These are phyloP conservation scores for Ophioninae sp. DNA, from an alignment of 2,888 invertebrate species.

Conservation along the genomic window DNA sequence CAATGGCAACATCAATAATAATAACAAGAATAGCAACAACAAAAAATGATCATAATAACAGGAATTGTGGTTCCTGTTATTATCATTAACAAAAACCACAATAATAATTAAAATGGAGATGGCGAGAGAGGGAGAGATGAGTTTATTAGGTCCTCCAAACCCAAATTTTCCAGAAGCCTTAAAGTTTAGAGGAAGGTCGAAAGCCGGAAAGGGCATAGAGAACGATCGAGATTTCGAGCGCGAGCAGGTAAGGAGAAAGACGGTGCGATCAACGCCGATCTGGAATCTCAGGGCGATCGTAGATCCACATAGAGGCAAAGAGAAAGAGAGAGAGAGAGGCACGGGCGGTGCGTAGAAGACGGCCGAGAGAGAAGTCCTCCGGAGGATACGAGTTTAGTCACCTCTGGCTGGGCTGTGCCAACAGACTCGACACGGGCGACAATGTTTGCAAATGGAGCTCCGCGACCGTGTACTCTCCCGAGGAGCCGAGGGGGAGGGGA, in stretches of 20 bases:
- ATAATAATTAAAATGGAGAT: background rate
- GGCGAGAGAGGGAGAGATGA: slow-evolving; percentile 5
- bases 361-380: slow-evolving; percentile 13
- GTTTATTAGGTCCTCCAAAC: no score
- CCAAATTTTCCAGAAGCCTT: background rate
- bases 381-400: slow-evolving; percentile 64
- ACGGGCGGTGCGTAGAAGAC: slow-evolving; percentile 23
- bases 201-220: background rate
- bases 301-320: background rate
- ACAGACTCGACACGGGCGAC: slow-evolving; percentile 61
- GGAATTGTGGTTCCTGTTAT: no score
- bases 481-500: slow-evolving; percentile 5
- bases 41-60: no score
- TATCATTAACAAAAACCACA: no score
- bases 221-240: background rate
- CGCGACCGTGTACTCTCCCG: slow-evolving; percentile 47
- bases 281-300: slow-evolving; percentile 37
- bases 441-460: slow-evolving; percentile 64
- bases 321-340: background rate
- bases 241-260: background rate
- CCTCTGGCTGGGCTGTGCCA: slow-evolving; percentile 54
- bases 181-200: background rate
- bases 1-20: no score
- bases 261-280: slow-evolving; percentile 36
- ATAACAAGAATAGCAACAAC: no score